Evolutionary conservation across 2,888 invertebrate genomes (phyloP).

Genomic region (Parochlus steinenii): DNA sequence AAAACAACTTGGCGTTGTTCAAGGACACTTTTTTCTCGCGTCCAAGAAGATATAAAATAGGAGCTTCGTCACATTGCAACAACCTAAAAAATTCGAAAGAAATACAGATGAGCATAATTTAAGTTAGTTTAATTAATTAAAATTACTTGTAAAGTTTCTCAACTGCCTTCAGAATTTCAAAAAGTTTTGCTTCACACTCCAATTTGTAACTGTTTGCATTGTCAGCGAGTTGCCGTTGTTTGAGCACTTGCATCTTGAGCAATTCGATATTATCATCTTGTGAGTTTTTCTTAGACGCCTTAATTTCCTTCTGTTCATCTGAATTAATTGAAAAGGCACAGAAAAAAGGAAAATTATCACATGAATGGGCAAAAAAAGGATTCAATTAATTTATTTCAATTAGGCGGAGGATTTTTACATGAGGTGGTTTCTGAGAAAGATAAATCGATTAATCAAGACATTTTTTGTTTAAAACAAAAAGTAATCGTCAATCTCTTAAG

Average conservation of each 20-base stretch:
- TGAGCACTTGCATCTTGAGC: slow-evolving; percentile 2
- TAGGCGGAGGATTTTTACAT: no score
- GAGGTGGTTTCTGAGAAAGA: no score
- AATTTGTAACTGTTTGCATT: slow-evolving; percentile 22
- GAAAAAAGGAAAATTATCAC: neutral
- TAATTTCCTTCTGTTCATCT: slow-evolving; percentile 9
- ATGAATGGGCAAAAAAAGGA: no score
- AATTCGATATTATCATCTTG: slow-evolving; percentile 11
- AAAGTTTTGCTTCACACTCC: slow-evolving; percentile 21
- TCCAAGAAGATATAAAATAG: slow-evolving; percentile 52
- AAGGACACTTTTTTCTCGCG: slow-evolving; percentile 52
- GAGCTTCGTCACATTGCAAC: slow-evolving; percentile 55
- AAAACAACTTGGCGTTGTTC: slow-evolving; percentile 62
- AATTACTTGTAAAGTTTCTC: slow-evolving; percentile 11
- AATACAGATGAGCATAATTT: neutral
- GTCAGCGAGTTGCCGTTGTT: slow-evolving; percentile 9
- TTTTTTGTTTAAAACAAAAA: no score
- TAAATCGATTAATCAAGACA: no score
- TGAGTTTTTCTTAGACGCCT: slow-evolving; percentile 9
- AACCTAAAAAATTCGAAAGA: slow-evolving; percentile 35
- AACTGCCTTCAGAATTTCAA: slow-evolving; percentile 9
- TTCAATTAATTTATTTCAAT: no score
- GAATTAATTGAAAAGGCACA: neutral
- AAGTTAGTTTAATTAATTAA: neutral
- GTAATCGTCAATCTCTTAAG: no score